These are phyloP conservation scores for Parotia lawesii DNA, from an alignment of 2,113 vertebrate genomes.

Conservation along the genomic window DNA sequence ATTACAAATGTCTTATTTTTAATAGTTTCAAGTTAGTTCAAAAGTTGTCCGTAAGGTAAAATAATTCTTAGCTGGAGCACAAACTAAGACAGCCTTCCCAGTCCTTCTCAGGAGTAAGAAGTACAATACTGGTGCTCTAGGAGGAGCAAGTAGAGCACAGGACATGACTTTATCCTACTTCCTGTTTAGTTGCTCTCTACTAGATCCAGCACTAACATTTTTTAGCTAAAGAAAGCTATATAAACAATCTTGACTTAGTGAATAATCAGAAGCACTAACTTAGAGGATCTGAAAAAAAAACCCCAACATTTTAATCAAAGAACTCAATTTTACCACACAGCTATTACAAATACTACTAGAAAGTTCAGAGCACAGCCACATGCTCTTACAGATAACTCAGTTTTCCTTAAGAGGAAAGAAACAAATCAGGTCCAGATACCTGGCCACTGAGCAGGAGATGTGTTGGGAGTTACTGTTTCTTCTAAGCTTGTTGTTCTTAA, in stretches of 20 bases:
- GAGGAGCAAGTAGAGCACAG: not conserved
- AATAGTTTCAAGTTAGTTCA: not conserved
- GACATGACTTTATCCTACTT: not conserved
- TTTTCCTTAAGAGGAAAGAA: not conserved
- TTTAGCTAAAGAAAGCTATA: not conserved
- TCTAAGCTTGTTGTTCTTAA: slow-evolving; percentile 81
- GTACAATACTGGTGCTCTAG: not conserved
- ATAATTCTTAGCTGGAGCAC: not conserved
- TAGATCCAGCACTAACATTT: not conserved
- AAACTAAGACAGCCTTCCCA: not conserved
- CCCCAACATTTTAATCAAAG: not conserved
- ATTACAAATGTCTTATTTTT: not conserved
- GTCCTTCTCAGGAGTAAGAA: not conserved
- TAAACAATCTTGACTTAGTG: not conserved
- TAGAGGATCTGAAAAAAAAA: not conserved
- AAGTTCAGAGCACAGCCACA: not conserved
- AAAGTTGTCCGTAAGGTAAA: not conserved
- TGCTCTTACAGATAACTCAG: not conserved
- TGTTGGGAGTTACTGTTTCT: slow-evolving; percentile 88
- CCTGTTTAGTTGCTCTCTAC: not conserved
- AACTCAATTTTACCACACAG: not conserved
- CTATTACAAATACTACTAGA: not conserved
- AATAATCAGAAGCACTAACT: not conserved
- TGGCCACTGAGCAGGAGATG: slow-evolving; percentile 93
- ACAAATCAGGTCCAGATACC: slow-evolving; percentile 73